Conservation (phyloP, 2,113 vertebrate species). For the Phoxinus phoxinus region DNA sequence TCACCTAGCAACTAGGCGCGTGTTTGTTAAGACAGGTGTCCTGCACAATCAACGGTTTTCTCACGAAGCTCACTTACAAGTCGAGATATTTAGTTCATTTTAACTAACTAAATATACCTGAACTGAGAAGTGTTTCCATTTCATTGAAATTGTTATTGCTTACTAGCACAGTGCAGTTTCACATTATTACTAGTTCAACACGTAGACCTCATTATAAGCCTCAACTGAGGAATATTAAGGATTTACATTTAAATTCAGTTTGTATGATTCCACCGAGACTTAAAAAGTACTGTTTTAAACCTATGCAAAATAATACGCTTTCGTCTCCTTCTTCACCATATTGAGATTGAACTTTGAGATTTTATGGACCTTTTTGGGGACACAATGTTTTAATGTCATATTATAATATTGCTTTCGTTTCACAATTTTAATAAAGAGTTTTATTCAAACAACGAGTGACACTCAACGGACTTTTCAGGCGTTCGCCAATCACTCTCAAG, state of each 20-base stretch:
- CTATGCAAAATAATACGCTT: neutral
- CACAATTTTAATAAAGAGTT: too few relatives aligned
- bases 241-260: neutral
- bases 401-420: too few relatives aligned
- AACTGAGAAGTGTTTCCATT: neutral
- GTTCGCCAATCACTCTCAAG: neutral
- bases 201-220: neutral
- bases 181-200: neutral
- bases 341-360: neutral
- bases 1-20: too few relatives aligned
- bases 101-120: neutral
- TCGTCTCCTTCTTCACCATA: neutral
- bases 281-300: neutral
- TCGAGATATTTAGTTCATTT: neutral
- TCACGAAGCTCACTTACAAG: neutral
- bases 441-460: neutral
- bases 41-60: neutral
- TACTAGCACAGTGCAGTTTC: neutral
- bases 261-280: neutral
- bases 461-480: neutral
- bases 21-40: too few relatives aligned
- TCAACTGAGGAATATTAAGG: neutral
- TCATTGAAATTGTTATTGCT: neutral
- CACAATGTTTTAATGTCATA: too few relatives aligned
- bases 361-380: too few relatives aligned